phyloP scores from a whole-genome alignment of 1,140 invertebrate species.

The Forficula auricularia region DNA sequence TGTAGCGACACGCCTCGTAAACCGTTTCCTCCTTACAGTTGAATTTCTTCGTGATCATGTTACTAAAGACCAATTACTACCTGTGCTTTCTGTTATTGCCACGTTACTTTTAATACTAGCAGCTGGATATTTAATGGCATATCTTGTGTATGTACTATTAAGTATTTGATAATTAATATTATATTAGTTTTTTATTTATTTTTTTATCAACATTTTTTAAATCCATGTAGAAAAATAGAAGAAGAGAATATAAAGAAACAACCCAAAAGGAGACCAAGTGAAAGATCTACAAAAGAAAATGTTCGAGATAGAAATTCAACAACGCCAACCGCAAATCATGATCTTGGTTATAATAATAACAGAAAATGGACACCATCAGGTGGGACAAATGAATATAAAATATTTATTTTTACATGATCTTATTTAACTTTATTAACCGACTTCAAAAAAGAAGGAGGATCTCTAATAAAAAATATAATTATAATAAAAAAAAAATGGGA shows the following conservation, averaged over 20 bases:
- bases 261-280: constrained; percentile 20
- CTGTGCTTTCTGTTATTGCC: constrained; percentile 60
- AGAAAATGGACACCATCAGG: background rate
- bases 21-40: constrained; percentile 44
- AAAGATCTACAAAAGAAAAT: constrained; percentile 20
- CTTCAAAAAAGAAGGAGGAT: too few species aligned
- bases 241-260: constrained; percentile 54
- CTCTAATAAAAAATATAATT: too few species aligned
- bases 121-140: constrained; percentile 74
- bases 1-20: constrained; percentile 43
- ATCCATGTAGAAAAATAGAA: constrained; percentile 47
- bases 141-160: constrained; percentile 51
- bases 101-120: constrained; percentile 64
- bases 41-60: constrained; percentile 58
- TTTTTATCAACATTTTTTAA: constrained; percentile 6
- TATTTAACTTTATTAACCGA: too few species aligned
- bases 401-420: too few species aligned
- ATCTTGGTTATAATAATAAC: background rate
- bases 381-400: background rate
- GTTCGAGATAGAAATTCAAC: constrained; percentile 16
- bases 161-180: constrained; percentile 7
- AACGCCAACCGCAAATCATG: constrained; percentile 19
- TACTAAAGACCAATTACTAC: constrained; percentile 63
- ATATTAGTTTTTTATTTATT: constrained; percentile 8
- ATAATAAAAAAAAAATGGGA: too few species aligned